phyloP scores from a whole-genome alignment of 2,888 invertebrate genomes.

The Shargacucullia verbasci region DNA sequence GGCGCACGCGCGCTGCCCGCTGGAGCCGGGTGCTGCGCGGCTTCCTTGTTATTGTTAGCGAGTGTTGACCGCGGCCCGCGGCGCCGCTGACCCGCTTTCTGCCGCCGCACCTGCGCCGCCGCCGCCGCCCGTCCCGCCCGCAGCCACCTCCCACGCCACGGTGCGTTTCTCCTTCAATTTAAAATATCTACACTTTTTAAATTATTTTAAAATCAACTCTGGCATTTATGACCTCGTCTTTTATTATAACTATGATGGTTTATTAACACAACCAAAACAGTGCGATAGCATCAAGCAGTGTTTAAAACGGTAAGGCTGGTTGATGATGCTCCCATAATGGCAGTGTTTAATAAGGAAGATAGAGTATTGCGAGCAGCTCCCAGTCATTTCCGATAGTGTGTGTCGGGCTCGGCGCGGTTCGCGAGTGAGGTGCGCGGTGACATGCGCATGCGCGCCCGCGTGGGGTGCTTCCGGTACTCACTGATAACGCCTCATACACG shows the following conservation, averaged over 20 bases:
- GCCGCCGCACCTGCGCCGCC: constrained; percentile 32
- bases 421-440: constrained; percentile 5
- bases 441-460: constrained; percentile 38
- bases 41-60: constrained; percentile 76
- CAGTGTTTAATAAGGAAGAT: constrained; percentile 4
- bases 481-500: constrained; percentile 49
- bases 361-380: constrained; percentile 1
- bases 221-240: neutral
- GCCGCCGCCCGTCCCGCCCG: constrained; percentile 25
- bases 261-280: neutral
- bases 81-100: constrained; percentile 62
- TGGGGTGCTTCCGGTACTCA: constrained; percentile 50
- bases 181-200: neutral
- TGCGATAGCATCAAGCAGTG: neutral
- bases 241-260: neutral
- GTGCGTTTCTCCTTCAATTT: constrained; percentile 24
- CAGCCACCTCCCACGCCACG: constrained; percentile 17
- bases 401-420: neutral
- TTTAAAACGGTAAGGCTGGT: neutral
- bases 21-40: constrained; percentile 38
- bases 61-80: constrained; percentile 72
- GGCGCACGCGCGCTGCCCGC: constrained; percentile 63
- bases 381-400: constrained; percentile 19
- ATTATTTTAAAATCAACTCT: too few relatives aligned
- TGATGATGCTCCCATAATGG: neutral